Percentiles rank a stretch among this genome's conserved stretches.
Conservation (phyloP, 2,797 vertebrate species). For the Pseudocheirus occidentalis region DNA sequence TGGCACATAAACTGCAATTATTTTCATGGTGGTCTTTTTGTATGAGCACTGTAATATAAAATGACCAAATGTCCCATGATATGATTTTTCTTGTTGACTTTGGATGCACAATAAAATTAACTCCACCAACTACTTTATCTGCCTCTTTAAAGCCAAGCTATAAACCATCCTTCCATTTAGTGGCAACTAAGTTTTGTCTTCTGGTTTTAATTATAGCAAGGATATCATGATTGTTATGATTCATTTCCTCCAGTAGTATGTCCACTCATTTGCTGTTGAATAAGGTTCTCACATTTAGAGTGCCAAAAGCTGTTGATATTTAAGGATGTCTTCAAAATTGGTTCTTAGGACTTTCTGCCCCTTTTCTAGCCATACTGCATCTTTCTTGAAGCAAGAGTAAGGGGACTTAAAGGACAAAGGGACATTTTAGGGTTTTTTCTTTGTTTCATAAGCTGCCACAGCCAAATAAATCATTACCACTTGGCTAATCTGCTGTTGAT, state of each 20-base stretch:
- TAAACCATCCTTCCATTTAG: background rate
- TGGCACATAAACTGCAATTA: constrained; percentile 6
- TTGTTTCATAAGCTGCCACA: background rate
- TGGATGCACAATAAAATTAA: background rate
- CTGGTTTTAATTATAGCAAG: background rate
- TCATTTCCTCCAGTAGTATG: background rate
- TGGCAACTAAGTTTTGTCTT: background rate
- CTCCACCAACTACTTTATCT: constrained; percentile 1
- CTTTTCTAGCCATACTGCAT: background rate
- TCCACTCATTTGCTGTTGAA: background rate
- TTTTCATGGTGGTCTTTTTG: constrained; percentile 7
- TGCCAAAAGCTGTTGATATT: background rate
- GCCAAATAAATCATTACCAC: background rate
- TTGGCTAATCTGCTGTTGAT: background rate
- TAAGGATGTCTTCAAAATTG: background rate
- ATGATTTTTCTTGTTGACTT: background rate
- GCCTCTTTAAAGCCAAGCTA: background rate
- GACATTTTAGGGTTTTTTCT: background rate
- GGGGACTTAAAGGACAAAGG: background rate
- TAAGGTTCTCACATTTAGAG: background rate
- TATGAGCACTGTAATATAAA: background rate
- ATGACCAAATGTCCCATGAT: background rate
- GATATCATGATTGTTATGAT: background rate
- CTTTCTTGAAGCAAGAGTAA: background rate
- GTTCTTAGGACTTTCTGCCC: background rate